These are phyloP conservation scores for Onychomys leucogaster DNA, from an alignment of 2,797 vertebrate species.

Conservation along the genomic window DNA sequence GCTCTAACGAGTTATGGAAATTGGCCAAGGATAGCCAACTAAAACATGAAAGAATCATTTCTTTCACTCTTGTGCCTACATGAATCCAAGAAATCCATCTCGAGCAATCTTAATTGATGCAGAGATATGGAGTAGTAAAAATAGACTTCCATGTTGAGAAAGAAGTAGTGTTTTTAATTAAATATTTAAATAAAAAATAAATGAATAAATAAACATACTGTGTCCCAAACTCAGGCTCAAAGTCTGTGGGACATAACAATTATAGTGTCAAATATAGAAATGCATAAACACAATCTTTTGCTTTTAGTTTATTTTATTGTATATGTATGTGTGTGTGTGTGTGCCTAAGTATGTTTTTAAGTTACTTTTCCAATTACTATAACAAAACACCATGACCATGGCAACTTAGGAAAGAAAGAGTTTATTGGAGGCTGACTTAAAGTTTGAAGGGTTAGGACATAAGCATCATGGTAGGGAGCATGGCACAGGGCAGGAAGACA, in stretches of 20 bases:
- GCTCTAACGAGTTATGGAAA: neutral
- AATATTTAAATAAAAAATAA: neutral
- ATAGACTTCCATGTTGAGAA: constrained; percentile 11
- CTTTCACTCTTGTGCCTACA: neutral
- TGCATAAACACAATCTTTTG: neutral
- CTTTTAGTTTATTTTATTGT: neutral
- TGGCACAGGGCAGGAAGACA: too few relatives aligned
- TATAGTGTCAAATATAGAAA: neutral
- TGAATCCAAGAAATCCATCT: neutral
- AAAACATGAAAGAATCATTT: neutral
- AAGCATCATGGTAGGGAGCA: neutral
- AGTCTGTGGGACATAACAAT: neutral
- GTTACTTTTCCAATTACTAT: neutral
- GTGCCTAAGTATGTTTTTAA: neutral
- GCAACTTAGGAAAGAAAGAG: neutral
- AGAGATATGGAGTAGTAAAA: neutral
- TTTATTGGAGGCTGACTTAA: neutral
- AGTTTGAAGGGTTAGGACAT: neutral
- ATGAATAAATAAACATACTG: neutral
- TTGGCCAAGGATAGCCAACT: neutral
- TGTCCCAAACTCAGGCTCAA: neutral
- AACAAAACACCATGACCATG: neutral
- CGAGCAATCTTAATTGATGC: neutral
- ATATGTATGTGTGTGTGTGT: neutral
- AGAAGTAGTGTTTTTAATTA: neutral